Conservation (phyloP, 2,888 invertebrate species). For the Teleiodes luculella region DNA sequence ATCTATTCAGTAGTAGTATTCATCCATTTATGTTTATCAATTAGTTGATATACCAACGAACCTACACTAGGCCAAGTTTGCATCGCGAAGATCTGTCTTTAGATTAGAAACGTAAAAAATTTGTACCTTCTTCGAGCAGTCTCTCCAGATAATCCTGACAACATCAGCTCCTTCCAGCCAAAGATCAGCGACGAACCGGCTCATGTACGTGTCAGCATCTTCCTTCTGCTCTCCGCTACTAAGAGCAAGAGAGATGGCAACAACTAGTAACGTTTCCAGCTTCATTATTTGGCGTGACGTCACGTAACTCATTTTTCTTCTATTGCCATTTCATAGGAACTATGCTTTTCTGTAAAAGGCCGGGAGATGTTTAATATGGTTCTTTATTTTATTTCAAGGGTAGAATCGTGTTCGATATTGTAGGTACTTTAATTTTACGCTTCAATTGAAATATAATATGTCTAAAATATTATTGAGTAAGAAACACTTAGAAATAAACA, state of each 20-base stretch:
- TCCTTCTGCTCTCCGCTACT: slow-evolving; percentile 45
- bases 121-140: slow-evolving; percentile 68
- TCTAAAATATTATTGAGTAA: too few species aligned
- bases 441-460: too few species aligned
- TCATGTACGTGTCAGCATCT: slow-evolving; percentile 56
- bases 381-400: too few species aligned
- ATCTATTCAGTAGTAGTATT: too few species aligned
- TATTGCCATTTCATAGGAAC: slow-evolving; percentile 9
- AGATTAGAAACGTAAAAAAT: too few species aligned
- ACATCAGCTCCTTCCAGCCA: slow-evolving; percentile 72
- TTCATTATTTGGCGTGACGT: not conserved
- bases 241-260: slow-evolving; percentile 35
- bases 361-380: not conserved
- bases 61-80: too few species aligned
- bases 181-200: slow-evolving; percentile 64
- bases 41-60: too few species aligned
- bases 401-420: too few species aligned
- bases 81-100: too few species aligned
- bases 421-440: too few species aligned
- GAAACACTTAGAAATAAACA: too few species aligned
- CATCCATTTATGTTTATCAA: too few species aligned
- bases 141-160: slow-evolving; percentile 66
- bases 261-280: not conserved
- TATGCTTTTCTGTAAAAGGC: not conserved
- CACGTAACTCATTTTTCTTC: slow-evolving; percentile 11